Evolutionary conservation across 2,797 vertebrate genomes (phyloP).

Genomic region (Choloepus didactylus): DNA sequence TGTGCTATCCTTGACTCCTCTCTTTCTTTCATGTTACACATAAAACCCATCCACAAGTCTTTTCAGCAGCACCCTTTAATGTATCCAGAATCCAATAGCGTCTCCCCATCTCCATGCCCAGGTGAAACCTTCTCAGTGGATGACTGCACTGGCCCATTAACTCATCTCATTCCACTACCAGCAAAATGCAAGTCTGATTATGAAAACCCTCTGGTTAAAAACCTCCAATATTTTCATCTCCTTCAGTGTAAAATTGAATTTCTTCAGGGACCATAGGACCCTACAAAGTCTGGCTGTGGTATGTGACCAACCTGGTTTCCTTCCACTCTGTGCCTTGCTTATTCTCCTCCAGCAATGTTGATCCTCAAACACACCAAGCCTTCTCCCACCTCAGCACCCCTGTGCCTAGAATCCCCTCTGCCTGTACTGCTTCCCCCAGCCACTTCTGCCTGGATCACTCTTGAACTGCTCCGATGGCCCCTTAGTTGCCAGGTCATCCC

Average conservation of each 20-base stretch:
- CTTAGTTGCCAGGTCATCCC: too few relatives aligned
- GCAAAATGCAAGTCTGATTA: neutral
- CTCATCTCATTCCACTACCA: neutral
- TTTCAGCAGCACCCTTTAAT: neutral
- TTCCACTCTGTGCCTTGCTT: neutral
- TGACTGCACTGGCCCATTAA: neutral
- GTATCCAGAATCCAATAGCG: neutral
- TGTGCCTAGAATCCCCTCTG: neutral
- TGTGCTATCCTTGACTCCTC: neutral
- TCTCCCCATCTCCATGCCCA: neutral
- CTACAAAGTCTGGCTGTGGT: too few relatives aligned
- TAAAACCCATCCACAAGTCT: neutral
- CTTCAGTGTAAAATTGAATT: neutral
- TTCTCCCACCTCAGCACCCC: neutral
- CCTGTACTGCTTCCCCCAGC: rapidly evolving
- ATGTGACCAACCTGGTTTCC: neutral
- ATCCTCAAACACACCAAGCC: neutral
- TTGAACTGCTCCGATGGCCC: neutral
- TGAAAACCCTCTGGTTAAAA: neutral
- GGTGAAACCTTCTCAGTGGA: neutral
- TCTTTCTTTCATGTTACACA: neutral
- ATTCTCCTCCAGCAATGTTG: neutral
- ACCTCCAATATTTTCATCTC: neutral
- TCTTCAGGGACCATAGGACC: neutral
- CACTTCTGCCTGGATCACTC: neutral